Evolutionary conservation across 2,888 invertebrate genomes (phyloP).

Genomic region (Metacarcinus magister): DNA sequence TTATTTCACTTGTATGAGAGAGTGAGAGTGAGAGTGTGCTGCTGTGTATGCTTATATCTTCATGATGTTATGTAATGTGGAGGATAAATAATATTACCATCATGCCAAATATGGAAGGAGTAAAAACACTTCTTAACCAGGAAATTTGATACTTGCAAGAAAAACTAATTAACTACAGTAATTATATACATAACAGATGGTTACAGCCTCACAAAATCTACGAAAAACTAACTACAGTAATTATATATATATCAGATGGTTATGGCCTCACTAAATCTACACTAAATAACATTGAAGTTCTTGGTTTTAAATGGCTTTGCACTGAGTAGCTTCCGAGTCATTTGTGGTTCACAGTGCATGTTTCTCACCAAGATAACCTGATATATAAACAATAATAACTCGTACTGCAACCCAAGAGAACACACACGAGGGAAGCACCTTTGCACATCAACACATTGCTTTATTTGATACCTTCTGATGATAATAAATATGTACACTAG

Average conservation of each 20-base stretch:
- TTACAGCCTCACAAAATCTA: not conserved
- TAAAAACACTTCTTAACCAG: not conserved
- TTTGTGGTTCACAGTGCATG: slow-evolving; percentile 57
- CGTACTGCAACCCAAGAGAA: slow-evolving; percentile 9
- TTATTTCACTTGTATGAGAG: not conserved
- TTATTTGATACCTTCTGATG: not conserved
- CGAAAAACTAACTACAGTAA: not conserved
- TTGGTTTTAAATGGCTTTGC: not conserved
- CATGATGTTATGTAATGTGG: slow-evolving; percentile 33
- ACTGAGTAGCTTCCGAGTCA: not conserved
- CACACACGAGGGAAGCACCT: not conserved
- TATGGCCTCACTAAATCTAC: not conserved
- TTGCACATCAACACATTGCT: slow-evolving; percentile 9
- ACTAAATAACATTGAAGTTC: not conserved
- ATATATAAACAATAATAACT: not conserved
- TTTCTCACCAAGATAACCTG: slow-evolving; percentile 5
- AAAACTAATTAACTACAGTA: not conserved
- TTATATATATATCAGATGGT: not conserved
- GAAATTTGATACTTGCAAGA: not conserved
- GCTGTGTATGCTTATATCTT: slow-evolving; percentile 6
- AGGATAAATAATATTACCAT: not conserved
- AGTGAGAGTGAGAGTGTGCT: not conserved
- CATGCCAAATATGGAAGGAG: not conserved
- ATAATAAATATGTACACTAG: not conserved
- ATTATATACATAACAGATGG: not conserved